phyloP scores from a whole-genome alignment of 2,797 vertebrate species.

The Acanthurus lineatus region DNA sequence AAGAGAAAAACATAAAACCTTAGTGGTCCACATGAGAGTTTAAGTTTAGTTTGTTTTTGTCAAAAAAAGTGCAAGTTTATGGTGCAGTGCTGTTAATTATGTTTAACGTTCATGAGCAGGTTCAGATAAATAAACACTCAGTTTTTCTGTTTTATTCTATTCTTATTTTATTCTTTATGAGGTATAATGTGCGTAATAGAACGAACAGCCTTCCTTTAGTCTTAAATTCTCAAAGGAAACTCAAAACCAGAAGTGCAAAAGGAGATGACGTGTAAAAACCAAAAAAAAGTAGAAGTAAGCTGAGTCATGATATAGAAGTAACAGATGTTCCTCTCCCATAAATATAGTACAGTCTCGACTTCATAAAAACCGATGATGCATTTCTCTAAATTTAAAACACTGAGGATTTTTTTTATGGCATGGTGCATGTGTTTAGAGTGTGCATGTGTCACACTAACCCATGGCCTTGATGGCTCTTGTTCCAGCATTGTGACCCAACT shows the following conservation, averaged over 20 bases:
- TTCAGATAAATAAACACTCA: neutral
- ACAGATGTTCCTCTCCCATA: conserved; percentile 55
- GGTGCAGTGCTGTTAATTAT: neutral
- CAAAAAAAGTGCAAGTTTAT: neutral
- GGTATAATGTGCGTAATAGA: neutral
- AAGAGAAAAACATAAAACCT: neutral
- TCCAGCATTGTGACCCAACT: conserved; percentile 94
- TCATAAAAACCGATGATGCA: conserved; percentile 51
- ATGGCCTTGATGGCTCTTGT: conserved; percentile 96
- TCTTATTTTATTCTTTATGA: neutral
- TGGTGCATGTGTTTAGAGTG: neutral
- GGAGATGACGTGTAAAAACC: conserved; percentile 48
- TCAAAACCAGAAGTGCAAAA: conserved; percentile 58
- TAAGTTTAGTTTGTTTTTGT: neutral
- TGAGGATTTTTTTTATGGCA: conserved; percentile 4
- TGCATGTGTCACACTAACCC: conserved; percentile 81
- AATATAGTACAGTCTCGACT: conserved; percentile 24
- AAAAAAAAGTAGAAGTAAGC: conserved; percentile 57
- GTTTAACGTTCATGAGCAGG: neutral
- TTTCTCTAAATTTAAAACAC: conserved; percentile 29
- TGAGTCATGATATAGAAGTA: conserved; percentile 58
- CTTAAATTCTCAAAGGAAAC: conserved; percentile 52
- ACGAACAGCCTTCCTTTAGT: neutral
- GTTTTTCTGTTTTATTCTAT: neutral
- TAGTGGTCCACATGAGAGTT: neutral